Evolutionary conservation across 2,113 vertebrate genomes (phyloP), one percentile per base, ranked within the genome.

Genomic region (Butorides virescens): DNA sequence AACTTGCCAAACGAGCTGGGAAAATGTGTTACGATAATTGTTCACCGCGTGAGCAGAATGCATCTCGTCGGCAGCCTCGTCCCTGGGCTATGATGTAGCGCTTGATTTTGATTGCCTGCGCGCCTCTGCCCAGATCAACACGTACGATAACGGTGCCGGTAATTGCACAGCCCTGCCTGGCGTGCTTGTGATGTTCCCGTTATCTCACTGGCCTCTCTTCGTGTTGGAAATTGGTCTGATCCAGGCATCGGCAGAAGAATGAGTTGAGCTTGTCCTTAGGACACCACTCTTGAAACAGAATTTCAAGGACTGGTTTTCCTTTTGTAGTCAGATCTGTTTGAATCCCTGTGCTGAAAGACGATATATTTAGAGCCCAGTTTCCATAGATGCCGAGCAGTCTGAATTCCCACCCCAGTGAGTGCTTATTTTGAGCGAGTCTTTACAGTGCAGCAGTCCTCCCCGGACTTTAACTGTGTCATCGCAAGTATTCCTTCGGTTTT

Each of bases 361-460:
- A 55, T 86, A 23, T 90, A 11, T 90, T 80, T 77, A 67, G 85
- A 63, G 75, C 72, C 90, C 58, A 30, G 73, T 95, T 95, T 90
- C 95, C 79, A 66, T 19, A 70, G 88, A 62, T 83, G 91, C 87
- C 7, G 44, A 94, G 61, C 70, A 87, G 26, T 34, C 77, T 93
- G 81, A 92, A 83, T 95, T 88, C 88, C 95, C 85, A 88, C 42
- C 50, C 77, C 67, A 77, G 86, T 46, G 53, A 91, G 34, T 39
- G 68, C 68, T 86, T 89, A 81, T 92, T 95, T 91, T 70, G 56
- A 92, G 91, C 76, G 59, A 32, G 36, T 50, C 73, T 71, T 73
- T 47, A 5, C 46, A 52, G 65, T 13, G 62, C 72, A 49, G 1
- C 62, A n/a, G 30, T 55, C 36, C 74, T 78, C 50, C 37, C 55